Evolutionary conservation across 2,113 vertebrate species (phyloP).

Genomic region (Tylochromis polylepis): DNA sequence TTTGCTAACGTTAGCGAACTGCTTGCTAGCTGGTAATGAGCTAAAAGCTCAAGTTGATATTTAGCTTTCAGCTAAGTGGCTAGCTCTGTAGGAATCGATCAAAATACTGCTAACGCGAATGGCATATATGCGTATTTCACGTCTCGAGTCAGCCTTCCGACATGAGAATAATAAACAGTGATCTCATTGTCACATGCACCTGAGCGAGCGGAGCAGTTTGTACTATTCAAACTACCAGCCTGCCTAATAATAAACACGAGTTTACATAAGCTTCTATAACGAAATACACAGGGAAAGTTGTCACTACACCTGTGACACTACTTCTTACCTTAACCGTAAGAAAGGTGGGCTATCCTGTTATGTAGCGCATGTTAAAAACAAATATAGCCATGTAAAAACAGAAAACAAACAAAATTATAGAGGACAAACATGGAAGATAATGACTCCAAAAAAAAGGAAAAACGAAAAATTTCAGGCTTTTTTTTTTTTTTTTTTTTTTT

Average conservation of each 20-base stretch:
- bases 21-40: not conserved
- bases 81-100: not conserved
- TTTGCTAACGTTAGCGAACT: conserved; percentile 59
- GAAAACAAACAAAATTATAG: not conserved
- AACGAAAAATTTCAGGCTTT: rapidly evolving
- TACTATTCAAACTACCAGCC: not conserved
- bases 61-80: not conserved
- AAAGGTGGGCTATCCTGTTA: not conserved
- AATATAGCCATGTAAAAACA: not conserved
- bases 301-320: not conserved
- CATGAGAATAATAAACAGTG: conserved; percentile 3
- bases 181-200: conserved; percentile 47
- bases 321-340: not conserved
- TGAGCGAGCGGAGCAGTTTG: not conserved
- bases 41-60: not conserved
- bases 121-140: not conserved
- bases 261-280: not conserved
- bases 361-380: not conserved
- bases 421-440: not conserved
- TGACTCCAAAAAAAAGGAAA: rapidly evolving
- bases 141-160: not conserved
- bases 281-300: not conserved
- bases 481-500: no score
- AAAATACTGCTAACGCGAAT: not conserved
- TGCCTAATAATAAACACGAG: not conserved